phyloP scores from a whole-genome alignment of 2,888 invertebrate species.

The Isotomurus palustris region DNA sequence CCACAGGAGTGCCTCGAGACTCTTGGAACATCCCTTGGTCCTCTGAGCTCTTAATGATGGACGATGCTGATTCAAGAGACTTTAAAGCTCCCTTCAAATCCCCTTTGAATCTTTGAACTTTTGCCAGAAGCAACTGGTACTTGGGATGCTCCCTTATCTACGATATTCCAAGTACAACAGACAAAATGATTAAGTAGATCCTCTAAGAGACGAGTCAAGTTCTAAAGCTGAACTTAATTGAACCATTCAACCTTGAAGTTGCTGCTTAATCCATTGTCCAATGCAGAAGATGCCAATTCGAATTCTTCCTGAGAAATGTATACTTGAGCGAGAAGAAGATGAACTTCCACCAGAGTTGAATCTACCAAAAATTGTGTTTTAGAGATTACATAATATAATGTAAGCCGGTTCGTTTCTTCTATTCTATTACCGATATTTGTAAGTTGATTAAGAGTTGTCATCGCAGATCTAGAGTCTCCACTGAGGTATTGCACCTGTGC shows the following conservation, averaged over 20 bases:
- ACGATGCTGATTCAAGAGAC: constrained; percentile 70
- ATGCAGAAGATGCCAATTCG: constrained; percentile 73
- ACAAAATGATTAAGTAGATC: background rate
- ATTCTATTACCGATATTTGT: constrained; percentile 55
- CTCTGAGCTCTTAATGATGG: constrained; percentile 53
- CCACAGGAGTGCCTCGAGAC: constrained; percentile 23
- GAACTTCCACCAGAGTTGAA: constrained; percentile 74
- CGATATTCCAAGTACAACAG: too few species aligned
- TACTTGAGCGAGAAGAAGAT: constrained; percentile 80
- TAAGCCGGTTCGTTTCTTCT: too few species aligned
- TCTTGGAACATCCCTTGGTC: constrained; percentile 9
- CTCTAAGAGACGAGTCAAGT: background rate
- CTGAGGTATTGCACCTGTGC: constrained; percentile 70
- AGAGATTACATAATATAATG: too few species aligned
- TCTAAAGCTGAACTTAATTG: background rate
- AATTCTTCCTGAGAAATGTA: constrained; percentile 61
- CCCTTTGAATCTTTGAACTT: constrained; percentile 71
- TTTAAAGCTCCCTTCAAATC: constrained; percentile 67
- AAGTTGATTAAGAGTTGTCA: constrained; percentile 66
- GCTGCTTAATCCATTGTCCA: constrained; percentile 85
- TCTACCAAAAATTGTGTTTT: constrained; percentile 53
- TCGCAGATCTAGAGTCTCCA: constrained; percentile 70
- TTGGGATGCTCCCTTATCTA: constrained; percentile 78
- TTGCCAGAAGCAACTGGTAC: constrained; percentile 80
- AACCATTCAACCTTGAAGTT: constrained; percentile 67